Evolutionary conservation across 2,113 vertebrate species (phyloP).

Genomic region (Mormyrus iriodes): DNA sequence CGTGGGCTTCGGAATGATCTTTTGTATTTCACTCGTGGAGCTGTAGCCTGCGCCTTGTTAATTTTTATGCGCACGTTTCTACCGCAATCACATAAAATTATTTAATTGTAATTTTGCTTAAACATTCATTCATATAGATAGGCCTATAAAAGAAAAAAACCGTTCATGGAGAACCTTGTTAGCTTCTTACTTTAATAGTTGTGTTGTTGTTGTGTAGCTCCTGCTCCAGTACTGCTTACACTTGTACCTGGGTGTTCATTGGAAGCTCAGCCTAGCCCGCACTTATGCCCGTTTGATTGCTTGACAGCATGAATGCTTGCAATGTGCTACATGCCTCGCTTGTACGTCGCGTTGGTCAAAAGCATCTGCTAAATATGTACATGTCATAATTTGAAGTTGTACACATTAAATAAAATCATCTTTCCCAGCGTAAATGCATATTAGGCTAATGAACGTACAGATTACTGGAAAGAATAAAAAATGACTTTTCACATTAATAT

Average conservation of each 20-base stretch:
- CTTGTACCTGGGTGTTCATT: too few species aligned
- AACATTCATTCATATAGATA: not conserved
- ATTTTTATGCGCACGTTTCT: not conserved
- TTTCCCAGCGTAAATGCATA: not conserved
- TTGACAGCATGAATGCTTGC: not conserved
- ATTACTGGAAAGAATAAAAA: not conserved
- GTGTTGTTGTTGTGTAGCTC: too few species aligned
- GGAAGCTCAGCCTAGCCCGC: not conserved
- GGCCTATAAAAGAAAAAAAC: not conserved
- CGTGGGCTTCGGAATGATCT: slow-evolving; percentile 2
- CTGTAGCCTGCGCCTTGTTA: not conserved
- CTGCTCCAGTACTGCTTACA: too few species aligned
- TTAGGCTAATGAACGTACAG: not conserved
- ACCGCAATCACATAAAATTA: not conserved
- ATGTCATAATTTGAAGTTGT: too few species aligned
- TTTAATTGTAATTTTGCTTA: not conserved
- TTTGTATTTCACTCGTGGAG: not conserved
- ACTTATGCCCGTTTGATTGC: not conserved
- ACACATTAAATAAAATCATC: too few species aligned
- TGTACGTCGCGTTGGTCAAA: too few species aligned
- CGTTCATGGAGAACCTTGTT: too few species aligned
- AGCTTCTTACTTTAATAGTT: too few species aligned
- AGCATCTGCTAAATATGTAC: too few species aligned
- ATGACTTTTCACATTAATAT: not conserved
- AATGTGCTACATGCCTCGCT: not conserved